Percentiles rank a stretch among this genome's conserved stretches.
phyloP scores from a whole-genome alignment of 2,113 vertebrate genomes.

The Trachemys scripta region DNA sequence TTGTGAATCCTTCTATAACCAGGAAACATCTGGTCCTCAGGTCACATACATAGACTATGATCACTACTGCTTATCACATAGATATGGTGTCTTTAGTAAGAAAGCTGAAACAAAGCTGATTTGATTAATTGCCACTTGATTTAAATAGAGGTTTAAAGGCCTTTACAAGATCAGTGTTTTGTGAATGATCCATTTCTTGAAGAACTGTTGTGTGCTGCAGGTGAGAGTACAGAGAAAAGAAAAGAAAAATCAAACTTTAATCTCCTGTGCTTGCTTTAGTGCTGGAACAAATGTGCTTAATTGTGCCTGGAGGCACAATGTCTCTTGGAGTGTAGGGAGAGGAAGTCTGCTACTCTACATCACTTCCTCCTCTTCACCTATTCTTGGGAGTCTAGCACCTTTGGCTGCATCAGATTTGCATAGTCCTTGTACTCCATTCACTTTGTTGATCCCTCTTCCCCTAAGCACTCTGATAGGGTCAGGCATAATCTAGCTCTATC shows the following conservation, averaged over 20 bases:
- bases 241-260: background rate
- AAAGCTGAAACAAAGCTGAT: background rate
- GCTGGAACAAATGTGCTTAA: background rate
- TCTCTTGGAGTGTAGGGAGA: background rate
- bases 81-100: background rate
- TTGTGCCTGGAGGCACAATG: background rate
- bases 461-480: background rate
- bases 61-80: background rate
- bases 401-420: background rate
- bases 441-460: background rate
- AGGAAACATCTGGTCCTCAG: conserved; percentile 1
- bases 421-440: background rate
- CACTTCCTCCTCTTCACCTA: background rate
- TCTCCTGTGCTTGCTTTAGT: background rate
- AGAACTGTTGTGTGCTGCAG: background rate
- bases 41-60: background rate
- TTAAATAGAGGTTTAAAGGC: background rate
- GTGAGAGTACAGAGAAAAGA: background rate
- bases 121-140: background rate
- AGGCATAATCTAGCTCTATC: background rate
- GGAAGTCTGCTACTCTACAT: background rate
- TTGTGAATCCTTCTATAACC: background rate
- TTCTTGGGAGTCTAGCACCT: background rate
- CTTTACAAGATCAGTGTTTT: background rate
- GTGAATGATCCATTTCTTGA: background rate